These are phyloP conservation scores for Limnephilus lunatus DNA, from an alignment of 2,888 invertebrate genomes.

Conservation along the genomic window DNA sequence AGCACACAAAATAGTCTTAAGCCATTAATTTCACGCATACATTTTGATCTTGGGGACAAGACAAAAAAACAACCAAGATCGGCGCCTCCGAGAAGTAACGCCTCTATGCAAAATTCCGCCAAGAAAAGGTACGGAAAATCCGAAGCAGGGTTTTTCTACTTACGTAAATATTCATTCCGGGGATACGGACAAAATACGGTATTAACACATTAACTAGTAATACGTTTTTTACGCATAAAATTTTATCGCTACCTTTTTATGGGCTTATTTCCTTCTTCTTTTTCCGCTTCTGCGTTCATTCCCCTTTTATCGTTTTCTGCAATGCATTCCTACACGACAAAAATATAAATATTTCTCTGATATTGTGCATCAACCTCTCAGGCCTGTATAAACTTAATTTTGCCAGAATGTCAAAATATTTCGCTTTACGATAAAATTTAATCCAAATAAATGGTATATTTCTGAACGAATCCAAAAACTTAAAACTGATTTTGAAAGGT, in stretches of 20 bases:
- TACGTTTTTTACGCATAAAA: not conserved
- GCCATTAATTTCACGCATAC: not conserved
- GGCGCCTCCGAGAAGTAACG: not conserved
- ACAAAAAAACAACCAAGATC: not conserved
- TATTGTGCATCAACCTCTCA: too few relatives aligned
- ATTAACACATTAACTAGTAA: not conserved
- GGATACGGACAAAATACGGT: not conserved
- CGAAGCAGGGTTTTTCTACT: not conserved
- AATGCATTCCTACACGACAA: not conserved
- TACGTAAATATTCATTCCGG: not conserved
- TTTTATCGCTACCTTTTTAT: not conserved
- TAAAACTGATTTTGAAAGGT: too few relatives aligned
- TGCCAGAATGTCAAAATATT: too few relatives aligned
- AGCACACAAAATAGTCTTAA: not conserved
- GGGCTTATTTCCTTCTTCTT: not conserved
- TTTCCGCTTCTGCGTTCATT: not conserved
- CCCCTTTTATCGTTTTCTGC: not conserved
- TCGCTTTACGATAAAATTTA: too few relatives aligned
- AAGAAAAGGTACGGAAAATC: not conserved
- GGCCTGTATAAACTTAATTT: too few relatives aligned
- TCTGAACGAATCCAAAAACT: too few relatives aligned
- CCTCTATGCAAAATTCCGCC: not conserved
- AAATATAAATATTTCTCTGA: not conserved
- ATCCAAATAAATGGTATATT: too few relatives aligned
- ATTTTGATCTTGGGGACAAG: not conserved